Conservation (phyloP, 2,797 vertebrate genomes). For the Trachops cirrhosus region DNA sequence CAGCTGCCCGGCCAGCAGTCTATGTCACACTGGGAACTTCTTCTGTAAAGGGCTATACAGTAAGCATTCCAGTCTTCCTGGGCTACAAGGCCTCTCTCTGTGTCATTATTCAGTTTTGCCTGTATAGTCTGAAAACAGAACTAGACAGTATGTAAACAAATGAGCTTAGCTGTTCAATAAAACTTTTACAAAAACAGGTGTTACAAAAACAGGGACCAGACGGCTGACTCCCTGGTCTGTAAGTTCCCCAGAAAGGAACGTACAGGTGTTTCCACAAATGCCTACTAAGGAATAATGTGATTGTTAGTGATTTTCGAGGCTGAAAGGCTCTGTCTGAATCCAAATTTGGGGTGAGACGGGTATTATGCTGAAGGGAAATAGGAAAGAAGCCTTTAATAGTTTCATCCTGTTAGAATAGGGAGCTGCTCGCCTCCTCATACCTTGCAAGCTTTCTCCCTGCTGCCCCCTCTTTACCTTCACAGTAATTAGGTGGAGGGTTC, state of each 20-base stretch:
- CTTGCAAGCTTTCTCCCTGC: not conserved
- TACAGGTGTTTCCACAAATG: not conserved
- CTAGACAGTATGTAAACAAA: not conserved
- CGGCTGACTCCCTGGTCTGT: not conserved
- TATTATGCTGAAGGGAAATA: not conserved
- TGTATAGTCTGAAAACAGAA: not conserved
- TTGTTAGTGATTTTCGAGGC: not conserved
- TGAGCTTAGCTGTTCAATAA: not conserved
- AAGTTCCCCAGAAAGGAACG: not conserved
- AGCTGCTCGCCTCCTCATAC: not conserved
- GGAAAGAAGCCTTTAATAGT: not conserved
- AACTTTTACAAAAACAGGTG: not conserved
- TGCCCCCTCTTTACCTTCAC: not conserved
- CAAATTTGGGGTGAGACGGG: not conserved
- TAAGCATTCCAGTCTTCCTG: not conserved
- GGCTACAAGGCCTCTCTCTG: not conserved
- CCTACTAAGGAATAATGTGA: not conserved
- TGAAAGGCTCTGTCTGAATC: not conserved
- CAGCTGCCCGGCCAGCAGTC: not conserved
- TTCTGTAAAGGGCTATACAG: not conserved
- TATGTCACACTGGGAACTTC: not conserved
- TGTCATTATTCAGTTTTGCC: not conserved
- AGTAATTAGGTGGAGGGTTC: not conserved
- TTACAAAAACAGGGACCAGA: not conserved
- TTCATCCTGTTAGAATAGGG: not conserved